Evolutionary conservation across 2,888 invertebrate genomes (phyloP).

Genomic region (Rhamphomyia laevipes): DNA sequence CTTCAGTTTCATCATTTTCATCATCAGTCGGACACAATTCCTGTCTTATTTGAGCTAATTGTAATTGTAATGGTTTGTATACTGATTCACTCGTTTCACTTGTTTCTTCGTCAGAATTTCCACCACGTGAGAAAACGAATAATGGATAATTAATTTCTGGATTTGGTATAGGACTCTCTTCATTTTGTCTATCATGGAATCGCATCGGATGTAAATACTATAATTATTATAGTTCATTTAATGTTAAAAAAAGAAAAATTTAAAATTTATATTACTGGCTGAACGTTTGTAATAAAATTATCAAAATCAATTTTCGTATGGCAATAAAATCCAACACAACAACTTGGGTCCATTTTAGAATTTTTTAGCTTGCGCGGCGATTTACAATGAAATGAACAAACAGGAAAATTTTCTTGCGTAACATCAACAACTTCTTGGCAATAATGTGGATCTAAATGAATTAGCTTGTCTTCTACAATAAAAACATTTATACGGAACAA

Average conservation of each 20-base stretch:
- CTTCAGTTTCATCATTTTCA: slow-evolving; percentile 58
- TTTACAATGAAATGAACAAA: slow-evolving; percentile 72
- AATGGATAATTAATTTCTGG: slow-evolving; percentile 58
- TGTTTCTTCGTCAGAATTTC: slow-evolving; percentile 42
- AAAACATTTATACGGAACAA: background rate
- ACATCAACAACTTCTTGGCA: slow-evolving; percentile 86
- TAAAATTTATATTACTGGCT: slow-evolving; percentile 41
- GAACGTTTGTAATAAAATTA: slow-evolving; percentile 57
- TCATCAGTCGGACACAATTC: slow-evolving; percentile 48
- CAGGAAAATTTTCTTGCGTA: slow-evolving; percentile 62
- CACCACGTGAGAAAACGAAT: slow-evolving; percentile 68
- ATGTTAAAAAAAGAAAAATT: slow-evolving; percentile 6
- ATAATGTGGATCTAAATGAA: slow-evolving; percentile 89
- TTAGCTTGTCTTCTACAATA: slow-evolving; percentile 68
- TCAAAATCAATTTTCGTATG: slow-evolving; percentile 63
- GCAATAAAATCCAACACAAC: slow-evolving; percentile 83
- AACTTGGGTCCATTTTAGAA: slow-evolving; percentile 83
- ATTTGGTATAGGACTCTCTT: slow-evolving; percentile 16
- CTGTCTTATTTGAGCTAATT: slow-evolving; percentile 44
- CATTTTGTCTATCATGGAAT: slow-evolving; percentile 20
- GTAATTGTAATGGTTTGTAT: slow-evolving; percentile 44
- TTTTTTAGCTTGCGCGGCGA: slow-evolving; percentile 76
- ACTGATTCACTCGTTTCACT: slow-evolving; percentile 34
- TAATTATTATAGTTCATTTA: slow-evolving; percentile 12
- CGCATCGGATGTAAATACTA: slow-evolving; percentile 44